Evolutionary conservation across 2,888 invertebrate species (phyloP), one percentile per base, ranked within the genome.

Genomic region (Alcis repandata): DNA sequence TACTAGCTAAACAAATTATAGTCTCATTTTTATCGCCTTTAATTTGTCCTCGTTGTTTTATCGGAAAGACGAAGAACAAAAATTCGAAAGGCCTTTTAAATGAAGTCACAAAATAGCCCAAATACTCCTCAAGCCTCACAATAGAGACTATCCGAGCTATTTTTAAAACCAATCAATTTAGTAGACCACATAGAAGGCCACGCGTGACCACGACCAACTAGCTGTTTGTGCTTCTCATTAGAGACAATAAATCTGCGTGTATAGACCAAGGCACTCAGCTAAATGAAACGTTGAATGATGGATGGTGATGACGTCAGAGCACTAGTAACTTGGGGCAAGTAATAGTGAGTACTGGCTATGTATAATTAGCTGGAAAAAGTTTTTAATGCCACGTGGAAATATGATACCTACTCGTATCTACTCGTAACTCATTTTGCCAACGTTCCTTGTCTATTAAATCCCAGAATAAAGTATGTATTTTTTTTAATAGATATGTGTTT

Each of bases 201-300:
- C 22, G 58, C 63, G 63, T 63, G 63, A 63, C 63, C 46, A 19
- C 58, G 11, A 9, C 20, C 63, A 43, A 46, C 53, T 58, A 46
- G 17, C 45, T 59, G 58, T 63, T 63, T 53, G 19, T 13, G 45
- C 20, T 46, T 20, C 22, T 59, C 58, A 63, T 63, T 63, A 59
- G 38, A 59, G 41, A 38, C 57, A 58, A 32, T 63, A 51, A 52
- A 52, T 52, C 43, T 36, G 10, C 58, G 13, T 22, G 15, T 17
- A 41, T 32, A 49, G 45, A 19, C 15, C 41, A n/a, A 51, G 54
- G 43, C 54, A 43, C 54, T 54, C 43, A n/a, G 13, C 43, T 17
- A 56, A 56, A 45, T 56, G 56, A 36, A 56, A 32, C 36, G 36
- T 8, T 41, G 54, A 54, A 54, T 54, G 54, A 54, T 54, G 41